These are phyloP conservation scores for Pilophorus perplexus DNA, from an alignment of 2,888 invertebrate species.

Conservation along the genomic window DNA sequence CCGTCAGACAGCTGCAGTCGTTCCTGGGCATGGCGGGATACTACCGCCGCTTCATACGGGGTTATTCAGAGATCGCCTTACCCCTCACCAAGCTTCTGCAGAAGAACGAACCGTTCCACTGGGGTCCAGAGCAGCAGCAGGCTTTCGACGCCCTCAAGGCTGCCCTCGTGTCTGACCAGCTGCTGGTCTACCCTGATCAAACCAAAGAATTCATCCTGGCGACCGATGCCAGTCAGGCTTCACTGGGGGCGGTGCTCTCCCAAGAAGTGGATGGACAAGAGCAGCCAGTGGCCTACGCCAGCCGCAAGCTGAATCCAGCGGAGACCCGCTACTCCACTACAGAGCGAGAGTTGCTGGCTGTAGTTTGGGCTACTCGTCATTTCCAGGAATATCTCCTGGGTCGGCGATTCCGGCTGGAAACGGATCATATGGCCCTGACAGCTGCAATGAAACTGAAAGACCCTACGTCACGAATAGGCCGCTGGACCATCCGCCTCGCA, in stretches of 20 bases:
- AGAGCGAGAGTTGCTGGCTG: constrained; percentile 44
- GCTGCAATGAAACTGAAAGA: constrained; percentile 52
- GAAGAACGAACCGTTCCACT: constrained; percentile 46
- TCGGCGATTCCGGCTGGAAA: constrained; percentile 51
- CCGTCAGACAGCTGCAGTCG: constrained; percentile 41
- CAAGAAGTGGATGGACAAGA: constrained; percentile 6
- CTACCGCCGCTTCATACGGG: constrained; percentile 52
- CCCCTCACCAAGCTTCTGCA: constrained; percentile 41
- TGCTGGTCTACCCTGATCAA: constrained; percentile 49
- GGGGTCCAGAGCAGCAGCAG: constrained; percentile 39
- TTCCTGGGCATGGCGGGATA: constrained; percentile 52
- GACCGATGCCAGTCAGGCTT: constrained; percentile 44
- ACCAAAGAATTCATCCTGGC: constrained; percentile 41
- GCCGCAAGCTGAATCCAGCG: constrained; percentile 5
- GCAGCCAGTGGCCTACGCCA: constrained; percentile 14
- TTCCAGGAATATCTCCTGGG: constrained; percentile 51
- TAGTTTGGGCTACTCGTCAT: constrained; percentile 50
- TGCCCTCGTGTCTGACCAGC: constrained; percentile 46
- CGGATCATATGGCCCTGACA: constrained; percentile 52
- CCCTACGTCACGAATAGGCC: constrained; percentile 51
- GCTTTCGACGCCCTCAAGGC: constrained; percentile 45
- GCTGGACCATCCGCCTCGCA: constrained; percentile 51
- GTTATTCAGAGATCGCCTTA: constrained; percentile 49
- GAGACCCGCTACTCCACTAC: constrained; percentile 14
- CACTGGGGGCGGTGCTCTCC: constrained; percentile 41